phyloP scores from a whole-genome alignment of 2,113 vertebrate genomes.

The Desmodus rotundus region DNA sequence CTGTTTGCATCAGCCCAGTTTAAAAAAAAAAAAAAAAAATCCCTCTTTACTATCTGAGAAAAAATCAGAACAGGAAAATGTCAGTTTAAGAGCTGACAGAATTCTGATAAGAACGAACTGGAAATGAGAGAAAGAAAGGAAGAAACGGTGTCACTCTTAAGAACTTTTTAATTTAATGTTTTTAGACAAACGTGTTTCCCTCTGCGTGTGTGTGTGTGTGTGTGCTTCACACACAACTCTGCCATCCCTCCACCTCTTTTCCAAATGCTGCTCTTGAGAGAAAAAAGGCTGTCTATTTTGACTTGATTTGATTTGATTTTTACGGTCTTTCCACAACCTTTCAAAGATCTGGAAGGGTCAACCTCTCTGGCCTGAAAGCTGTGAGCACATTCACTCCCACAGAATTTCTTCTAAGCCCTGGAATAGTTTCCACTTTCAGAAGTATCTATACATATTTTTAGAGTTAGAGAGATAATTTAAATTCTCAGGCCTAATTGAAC shows the following conservation, averaged over 20 bases:
- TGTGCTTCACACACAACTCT: slow-evolving; percentile 53
- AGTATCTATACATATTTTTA: slow-evolving; percentile 69
- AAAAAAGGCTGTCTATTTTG: slow-evolving; percentile 73
- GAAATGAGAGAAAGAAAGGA: slow-evolving; percentile 71
- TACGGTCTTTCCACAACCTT: slow-evolving; percentile 64
- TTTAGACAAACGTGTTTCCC: slow-evolving; percentile 58
- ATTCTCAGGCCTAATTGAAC: slow-evolving; percentile 73
- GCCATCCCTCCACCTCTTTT: slow-evolving; percentile 30
- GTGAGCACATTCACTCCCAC: slow-evolving; percentile 72
- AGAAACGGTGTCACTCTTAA: slow-evolving; percentile 61
- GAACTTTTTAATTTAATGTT: slow-evolving; percentile 74
- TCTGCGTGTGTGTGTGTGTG: not conserved
- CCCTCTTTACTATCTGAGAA: slow-evolving; percentile 79
- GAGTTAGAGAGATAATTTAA: slow-evolving; percentile 68
- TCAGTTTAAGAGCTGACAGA: slow-evolving; percentile 85
- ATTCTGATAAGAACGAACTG: slow-evolving; percentile 82
- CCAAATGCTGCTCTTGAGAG: slow-evolving; percentile 37
- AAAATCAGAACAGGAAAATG: slow-evolving; percentile 87
- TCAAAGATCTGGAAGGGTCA: slow-evolving; percentile 77
- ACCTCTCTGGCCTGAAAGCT: slow-evolving; percentile 74
- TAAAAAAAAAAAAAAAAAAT: slow-evolving; percentile 22
- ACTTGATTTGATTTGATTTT: slow-evolving; percentile 79
- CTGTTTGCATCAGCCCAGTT: slow-evolving; percentile 80
- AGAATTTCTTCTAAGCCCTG: slow-evolving; percentile 66
- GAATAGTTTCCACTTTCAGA: slow-evolving; percentile 76